phyloP scores from a whole-genome alignment of 23 tunicate genomes.

The Styela clava region DNA sequence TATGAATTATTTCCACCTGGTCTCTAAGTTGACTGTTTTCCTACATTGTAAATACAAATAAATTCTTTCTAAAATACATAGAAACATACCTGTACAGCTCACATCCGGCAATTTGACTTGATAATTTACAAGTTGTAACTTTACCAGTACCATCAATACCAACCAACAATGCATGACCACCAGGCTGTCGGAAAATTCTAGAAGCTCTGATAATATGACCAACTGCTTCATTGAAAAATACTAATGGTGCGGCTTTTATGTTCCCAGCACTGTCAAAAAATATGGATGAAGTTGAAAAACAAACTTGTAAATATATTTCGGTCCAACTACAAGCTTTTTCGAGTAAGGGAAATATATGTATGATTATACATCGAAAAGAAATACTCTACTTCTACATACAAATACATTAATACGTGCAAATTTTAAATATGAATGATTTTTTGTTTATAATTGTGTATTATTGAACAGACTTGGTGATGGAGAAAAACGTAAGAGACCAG shows the following conservation, averaged over 20 bases:
- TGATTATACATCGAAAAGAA: neutral
- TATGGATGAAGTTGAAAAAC: too few relatives aligned
- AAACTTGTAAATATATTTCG: neutral
- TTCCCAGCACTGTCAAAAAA: constrained; percentile 47
- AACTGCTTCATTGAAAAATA: constrained; percentile 84
- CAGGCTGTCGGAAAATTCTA: constrained; percentile 74
- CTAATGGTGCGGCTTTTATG: constrained; percentile 64
- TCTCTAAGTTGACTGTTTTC: too few relatives aligned
- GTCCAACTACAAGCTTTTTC: neutral
- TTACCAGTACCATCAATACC: constrained; percentile 95
- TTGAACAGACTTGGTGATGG: too few relatives aligned
- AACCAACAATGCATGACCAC: constrained; percentile 77
- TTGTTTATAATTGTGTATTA: too few relatives aligned
- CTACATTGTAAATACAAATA: too few relatives aligned
- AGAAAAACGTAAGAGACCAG: too few relatives aligned
- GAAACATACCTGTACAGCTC: constrained; percentile 83
- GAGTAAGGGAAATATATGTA: neutral
- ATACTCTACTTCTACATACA: too few relatives aligned
- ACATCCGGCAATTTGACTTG: constrained; percentile 75
- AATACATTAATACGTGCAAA: too few relatives aligned
- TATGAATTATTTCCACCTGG: too few relatives aligned
- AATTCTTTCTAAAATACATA: too few relatives aligned
- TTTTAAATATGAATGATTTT: too few relatives aligned
- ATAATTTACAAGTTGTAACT: constrained; percentile 81
- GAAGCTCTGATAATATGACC: constrained; percentile 89